Evolutionary conservation across 2,113 vertebrate species (phyloP).

Genomic region (Corythaixoides concolor): DNA sequence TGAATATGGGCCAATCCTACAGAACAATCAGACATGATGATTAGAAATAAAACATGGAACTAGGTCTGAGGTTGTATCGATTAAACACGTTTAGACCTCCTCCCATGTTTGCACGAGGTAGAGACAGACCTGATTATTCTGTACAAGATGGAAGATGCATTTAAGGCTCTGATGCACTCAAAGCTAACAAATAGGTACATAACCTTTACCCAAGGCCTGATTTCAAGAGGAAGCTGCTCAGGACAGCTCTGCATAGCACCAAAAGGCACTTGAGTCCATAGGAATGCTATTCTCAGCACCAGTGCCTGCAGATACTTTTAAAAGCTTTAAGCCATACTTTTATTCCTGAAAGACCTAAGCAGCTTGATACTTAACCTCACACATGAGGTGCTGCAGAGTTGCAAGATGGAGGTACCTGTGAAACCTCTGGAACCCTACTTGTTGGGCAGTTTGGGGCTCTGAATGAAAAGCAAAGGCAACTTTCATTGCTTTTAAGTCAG

Average conservation of each 20-base stretch:
- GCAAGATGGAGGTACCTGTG: neutral
- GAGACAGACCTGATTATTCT: neutral
- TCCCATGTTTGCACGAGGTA: neutral
- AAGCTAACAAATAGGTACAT: neutral
- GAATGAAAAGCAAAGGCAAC: neutral
- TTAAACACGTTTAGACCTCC: neutral
- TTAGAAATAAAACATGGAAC: neutral
- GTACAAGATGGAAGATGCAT: neutral
- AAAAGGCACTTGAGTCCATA: fast-evolving
- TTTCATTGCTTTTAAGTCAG: neutral
- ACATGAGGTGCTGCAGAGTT: neutral
- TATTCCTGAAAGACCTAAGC: neutral
- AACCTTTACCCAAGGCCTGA: neutral
- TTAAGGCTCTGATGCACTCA: neutral
- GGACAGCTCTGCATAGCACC: neutral
- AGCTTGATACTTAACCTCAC: neutral
- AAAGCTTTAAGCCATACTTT: neutral
- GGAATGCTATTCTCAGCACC: neutral
- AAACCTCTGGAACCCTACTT: neutral
- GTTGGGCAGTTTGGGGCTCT: neutral
- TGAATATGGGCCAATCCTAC: neutral
- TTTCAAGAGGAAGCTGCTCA: neutral
- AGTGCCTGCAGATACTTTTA: neutral
- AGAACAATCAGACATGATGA: neutral
- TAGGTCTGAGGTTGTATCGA: neutral